Conservation (phyloP, 2,113 vertebrate genomes). For the Arvicanthis niloticus region DNA sequence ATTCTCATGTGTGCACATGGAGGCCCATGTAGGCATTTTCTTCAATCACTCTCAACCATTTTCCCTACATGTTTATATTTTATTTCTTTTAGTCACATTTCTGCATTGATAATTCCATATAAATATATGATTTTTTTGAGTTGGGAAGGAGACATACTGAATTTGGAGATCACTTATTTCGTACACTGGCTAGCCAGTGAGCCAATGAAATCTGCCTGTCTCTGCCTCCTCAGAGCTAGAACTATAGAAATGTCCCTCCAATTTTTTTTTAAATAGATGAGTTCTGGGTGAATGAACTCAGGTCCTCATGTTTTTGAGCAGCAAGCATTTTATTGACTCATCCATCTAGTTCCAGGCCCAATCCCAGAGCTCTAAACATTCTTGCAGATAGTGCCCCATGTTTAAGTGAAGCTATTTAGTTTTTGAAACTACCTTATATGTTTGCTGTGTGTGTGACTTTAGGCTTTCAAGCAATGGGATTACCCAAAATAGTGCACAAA, state of each 20-base stretch:
- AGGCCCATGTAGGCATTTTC: not conserved
- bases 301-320: not conserved
- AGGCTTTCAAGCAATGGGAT: not conserved
- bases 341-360: not conserved
- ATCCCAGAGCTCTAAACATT: not conserved
- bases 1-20: not conserved
- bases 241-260: not conserved
- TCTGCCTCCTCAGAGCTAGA: not conserved
- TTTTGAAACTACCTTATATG: slow-evolving; percentile 15
- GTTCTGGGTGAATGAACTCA: not conserved
- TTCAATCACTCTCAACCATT: not conserved
- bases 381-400: not conserved
- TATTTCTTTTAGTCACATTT: not conserved
- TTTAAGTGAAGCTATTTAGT: not conserved
- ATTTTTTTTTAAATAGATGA: not conserved
- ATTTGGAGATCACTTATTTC: not conserved
- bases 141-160: not conserved
- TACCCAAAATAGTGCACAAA: not conserved
- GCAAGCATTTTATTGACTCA: not conserved
- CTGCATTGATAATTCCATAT: not conserved
- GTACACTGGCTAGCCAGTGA: not conserved
- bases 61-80: not conserved
- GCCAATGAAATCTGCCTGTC: not conserved
- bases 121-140: not conserved
- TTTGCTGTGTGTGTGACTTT: not conserved